A percentile compares a stretch with the other conserved stretches of the same genome.
Evolutionary conservation across 1,140 invertebrate species (phyloP).

Genomic region (Drosophila sturtevanti): DNA sequence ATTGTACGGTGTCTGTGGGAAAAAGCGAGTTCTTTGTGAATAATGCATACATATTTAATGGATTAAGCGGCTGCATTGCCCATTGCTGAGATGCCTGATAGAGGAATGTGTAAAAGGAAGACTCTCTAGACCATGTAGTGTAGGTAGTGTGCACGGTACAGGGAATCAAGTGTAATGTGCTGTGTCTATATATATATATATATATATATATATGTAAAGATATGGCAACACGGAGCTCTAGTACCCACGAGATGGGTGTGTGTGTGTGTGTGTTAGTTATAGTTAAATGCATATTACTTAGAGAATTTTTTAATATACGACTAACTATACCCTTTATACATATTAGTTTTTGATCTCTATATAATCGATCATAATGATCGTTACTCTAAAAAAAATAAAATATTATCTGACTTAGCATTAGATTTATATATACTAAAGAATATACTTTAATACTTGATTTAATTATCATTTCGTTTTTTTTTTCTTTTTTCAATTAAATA

Average conservation of each 20-base stretch:
- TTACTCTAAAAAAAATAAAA: no score
- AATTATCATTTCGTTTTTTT: no score
- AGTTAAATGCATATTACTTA: neutral
- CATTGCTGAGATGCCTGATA: constrained; percentile 14
- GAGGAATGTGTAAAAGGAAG: neutral
- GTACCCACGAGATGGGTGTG: neutral
- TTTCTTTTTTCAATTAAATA: no score
- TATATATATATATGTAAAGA: neutral
- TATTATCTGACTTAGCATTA: no score
- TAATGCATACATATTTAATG: constrained; percentile 21
- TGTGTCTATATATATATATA: neutral
- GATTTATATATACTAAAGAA: no score
- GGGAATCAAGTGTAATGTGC: neutral
- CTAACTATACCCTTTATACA: no score
- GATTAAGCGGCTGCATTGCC: constrained; percentile 16
- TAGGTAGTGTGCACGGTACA: neutral
- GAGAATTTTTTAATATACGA: no score
- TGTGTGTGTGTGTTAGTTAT: neutral
- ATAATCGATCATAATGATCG: no score
- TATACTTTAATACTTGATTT: no score
- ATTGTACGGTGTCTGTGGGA: neutral
- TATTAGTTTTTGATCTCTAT: no score
- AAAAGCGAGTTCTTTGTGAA: constrained; percentile 14
- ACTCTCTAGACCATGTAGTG: neutral
- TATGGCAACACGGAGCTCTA: neutral